Percentiles rank a stretch among this genome's conserved stretches.
These are phyloP conservation scores for Lathronympha strigana DNA, from an alignment of 2,888 invertebrate genomes.

Conservation along the genomic window DNA sequence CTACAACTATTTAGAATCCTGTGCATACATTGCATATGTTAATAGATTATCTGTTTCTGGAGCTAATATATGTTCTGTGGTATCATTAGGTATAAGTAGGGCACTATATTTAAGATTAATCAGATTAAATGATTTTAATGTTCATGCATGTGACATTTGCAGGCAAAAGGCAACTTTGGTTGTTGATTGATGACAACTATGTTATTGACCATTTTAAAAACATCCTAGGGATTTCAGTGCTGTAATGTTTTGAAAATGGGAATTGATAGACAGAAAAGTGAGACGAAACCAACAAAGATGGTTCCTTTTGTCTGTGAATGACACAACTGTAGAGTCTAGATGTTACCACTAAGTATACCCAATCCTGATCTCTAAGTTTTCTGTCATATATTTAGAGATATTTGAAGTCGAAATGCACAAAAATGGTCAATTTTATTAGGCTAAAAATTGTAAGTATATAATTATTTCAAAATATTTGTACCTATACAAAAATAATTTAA, in stretches of 20 bases:
- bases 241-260: no score
- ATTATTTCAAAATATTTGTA: no score
- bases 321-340: slow-evolving; percentile 26
- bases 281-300: no score
- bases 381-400: neutral
- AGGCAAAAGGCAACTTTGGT: neutral
- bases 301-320: neutral
- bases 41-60: no score
- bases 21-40: no score
- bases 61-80: neutral
- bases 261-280: no score
- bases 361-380: slow-evolving; percentile 1
- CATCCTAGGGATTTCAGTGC: no score
- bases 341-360: slow-evolving; percentile 31
- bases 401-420: neutral
- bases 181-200: no score
- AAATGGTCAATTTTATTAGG: slow-evolving; percentile 7
- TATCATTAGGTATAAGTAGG: no score
- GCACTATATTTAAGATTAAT: slow-evolving; percentile 25
- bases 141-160: slow-evolving; percentile 10
- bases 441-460: neutral
- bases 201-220: no score
- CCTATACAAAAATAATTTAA: no score
- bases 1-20: no score
- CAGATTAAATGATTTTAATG: slow-evolving; percentile 24